phyloP scores from a whole-genome alignment of 2,113 vertebrate species.

The Macquaria ambigua region DNA sequence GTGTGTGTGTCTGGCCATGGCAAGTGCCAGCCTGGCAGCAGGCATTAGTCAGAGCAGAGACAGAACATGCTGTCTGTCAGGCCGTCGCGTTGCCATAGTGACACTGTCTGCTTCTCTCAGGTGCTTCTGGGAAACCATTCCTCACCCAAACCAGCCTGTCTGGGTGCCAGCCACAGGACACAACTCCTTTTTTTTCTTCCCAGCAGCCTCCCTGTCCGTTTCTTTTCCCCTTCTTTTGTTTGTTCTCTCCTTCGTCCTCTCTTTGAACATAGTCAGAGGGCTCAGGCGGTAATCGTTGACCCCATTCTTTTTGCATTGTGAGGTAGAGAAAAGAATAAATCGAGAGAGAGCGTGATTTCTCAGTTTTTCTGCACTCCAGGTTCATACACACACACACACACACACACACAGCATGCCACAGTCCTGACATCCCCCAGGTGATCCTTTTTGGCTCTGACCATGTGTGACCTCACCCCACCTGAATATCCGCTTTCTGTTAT shows the following conservation, averaged over 20 bases:
- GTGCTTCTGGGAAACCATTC: conserved; percentile 83
- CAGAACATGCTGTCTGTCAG: conserved; percentile 84
- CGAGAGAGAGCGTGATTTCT: conserved; percentile 9
- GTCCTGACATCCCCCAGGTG: conserved; percentile 39
- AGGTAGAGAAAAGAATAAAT: conserved; percentile 19
- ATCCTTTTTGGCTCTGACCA: conserved; percentile 56
- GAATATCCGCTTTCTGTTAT: conserved; percentile 55
- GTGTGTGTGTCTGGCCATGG: conserved; percentile 54
- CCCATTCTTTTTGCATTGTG: conserved; percentile 18
- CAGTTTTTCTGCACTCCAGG: conserved; percentile 9
- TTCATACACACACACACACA: background rate
- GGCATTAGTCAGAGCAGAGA: conserved; percentile 83
- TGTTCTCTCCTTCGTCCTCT: conserved; percentile 44
- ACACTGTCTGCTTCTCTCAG: conserved; percentile 81
- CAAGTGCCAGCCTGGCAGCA: conserved; percentile 79
- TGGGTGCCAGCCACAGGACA: conserved; percentile 68
- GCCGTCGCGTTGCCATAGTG: conserved; percentile 76
- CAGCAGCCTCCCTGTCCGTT: conserved; percentile 33
- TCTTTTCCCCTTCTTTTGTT: conserved; percentile 45
- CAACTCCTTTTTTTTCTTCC: conserved; percentile 37
- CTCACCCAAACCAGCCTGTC: conserved; percentile 76
- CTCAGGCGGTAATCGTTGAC: conserved; percentile 38
- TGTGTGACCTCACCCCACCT: conserved; percentile 53
- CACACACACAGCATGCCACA: background rate
- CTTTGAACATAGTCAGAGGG: conserved; percentile 52